These are phyloP conservation scores for Choreutis nemorana DNA, from an alignment of 2,888 invertebrate species.

Conservation along the genomic window DNA sequence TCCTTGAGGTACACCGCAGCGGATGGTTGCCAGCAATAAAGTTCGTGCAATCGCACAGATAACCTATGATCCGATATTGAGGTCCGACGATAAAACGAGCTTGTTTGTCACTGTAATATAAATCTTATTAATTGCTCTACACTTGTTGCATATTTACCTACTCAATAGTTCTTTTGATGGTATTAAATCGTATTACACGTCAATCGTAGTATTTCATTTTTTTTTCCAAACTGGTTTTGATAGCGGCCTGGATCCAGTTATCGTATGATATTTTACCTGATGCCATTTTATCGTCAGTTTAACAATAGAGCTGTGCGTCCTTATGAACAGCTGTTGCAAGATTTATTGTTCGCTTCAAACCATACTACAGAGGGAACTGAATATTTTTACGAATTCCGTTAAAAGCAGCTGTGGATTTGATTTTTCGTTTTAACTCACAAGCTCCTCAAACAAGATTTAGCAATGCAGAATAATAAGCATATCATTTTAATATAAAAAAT, in stretches of 20 bases:
- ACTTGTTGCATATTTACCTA: neutral
- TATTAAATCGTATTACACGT: too few relatives aligned
- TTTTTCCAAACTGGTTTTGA: too few relatives aligned
- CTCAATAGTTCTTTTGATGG: too few relatives aligned
- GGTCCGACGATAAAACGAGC: conserved; percentile 21
- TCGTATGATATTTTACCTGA: conserved; percentile 45
- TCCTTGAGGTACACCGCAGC: conserved; percentile 18
- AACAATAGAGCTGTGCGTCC: conserved; percentile 32
- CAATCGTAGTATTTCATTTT: too few relatives aligned
- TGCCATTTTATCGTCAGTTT: too few relatives aligned
- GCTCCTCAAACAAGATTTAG: conserved; percentile 10
- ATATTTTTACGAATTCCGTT: too few relatives aligned
- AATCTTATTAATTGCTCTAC: conserved; percentile 6
- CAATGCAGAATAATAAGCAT: conserved; percentile 7
- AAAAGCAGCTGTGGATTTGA: conserved; percentile 14
- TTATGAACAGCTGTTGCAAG: conserved; percentile 43
- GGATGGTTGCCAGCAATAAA: conserved; percentile 18
- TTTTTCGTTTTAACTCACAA: conserved; percentile 9
- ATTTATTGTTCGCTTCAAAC: too few relatives aligned
- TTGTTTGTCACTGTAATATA: conserved; percentile 20
- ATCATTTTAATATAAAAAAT: too few relatives aligned
- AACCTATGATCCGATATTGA: conserved; percentile 30
- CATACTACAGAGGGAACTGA: too few relatives aligned
- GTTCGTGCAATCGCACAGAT: conserved; percentile 25
- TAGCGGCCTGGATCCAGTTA: too few relatives aligned